Base-by-base conservation (phyloP, 2,797 vertebrate species). In the Sebastes steindachneri region DNA sequence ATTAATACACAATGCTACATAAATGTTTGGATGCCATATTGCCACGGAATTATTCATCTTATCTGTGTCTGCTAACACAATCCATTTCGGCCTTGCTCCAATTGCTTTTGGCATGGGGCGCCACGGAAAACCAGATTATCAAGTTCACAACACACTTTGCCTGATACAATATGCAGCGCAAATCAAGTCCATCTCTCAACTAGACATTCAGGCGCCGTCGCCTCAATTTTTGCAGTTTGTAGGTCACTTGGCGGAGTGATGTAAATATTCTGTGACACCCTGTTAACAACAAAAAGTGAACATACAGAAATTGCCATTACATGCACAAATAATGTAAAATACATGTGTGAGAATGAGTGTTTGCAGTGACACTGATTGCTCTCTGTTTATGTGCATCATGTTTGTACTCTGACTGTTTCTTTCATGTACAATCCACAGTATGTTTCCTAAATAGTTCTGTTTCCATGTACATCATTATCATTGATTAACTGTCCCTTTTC, bases 131-230 rank as follows among this genome's bases (percentile, higher is more conserved):
- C 59, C 80, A 82, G 66, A 91, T 92, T 88, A 87, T 75, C 85
- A 70, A 89, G 86, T 89, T 90, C 87, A 82, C 77, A 69, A 41
- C 83, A 80, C 82, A 81, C 73, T 83, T 73, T 45, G 26, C 66
- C 68, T 62, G 76, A 82, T 89, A 83, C 78, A 87, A 84, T 90
- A 91, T 92, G 86, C 89, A 88, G 90, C 17, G 84, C 72, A 80
- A 93, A 88, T 90, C 80, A 82, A 87, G 76, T 88, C 72, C 26
- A 37, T 87, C 71, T 85, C 59, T n/a, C 58, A n/a, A 65, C 64
- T 65, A 67, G 17, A 79, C 70, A 85, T 67, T 25, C 68, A 29
- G 45, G 37, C 0, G 23, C n/a, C 3, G 15, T 10, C 14, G 15
- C 54, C 7, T 70, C 1, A 1, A 23, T 62, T 72, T 75, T 73